Evolutionary conservation across 2,888 invertebrate species (phyloP).

Genomic region (Nymphalis urticae): DNA sequence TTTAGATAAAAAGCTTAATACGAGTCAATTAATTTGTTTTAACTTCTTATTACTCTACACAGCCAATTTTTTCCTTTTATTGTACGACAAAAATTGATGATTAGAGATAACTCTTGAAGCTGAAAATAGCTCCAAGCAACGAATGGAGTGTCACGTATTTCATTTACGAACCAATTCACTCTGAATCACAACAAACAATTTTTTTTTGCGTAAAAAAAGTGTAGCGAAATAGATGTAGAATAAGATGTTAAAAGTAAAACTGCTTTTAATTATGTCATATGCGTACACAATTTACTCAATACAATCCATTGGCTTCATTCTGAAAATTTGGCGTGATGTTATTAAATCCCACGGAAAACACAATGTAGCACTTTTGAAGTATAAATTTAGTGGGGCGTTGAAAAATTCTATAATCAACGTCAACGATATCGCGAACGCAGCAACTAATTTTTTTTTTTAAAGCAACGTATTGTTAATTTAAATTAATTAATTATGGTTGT

Average conservation of each 20-base stretch:
- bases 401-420: too few relatives aligned
- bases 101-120: conserved; percentile 18
- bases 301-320: too few relatives aligned
- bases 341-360: too few relatives aligned
- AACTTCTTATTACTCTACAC: not conserved
- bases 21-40: conserved; percentile 1
- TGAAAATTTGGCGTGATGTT: too few relatives aligned
- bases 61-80: conserved; percentile 7
- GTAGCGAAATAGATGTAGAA: not conserved
- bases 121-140: conserved; percentile 34
- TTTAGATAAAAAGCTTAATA: not conserved
- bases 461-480: too few relatives aligned
- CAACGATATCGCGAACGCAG: too few relatives aligned
- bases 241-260: not conserved
- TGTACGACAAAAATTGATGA: conserved; percentile 10
- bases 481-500: too few relatives aligned
- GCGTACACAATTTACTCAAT: too few relatives aligned
- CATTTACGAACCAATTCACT: conserved; percentile 49
- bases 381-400: too few relatives aligned
- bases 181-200: conserved; percentile 16
- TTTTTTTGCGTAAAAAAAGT: not conserved
- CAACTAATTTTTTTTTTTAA: too few relatives aligned
- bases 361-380: too few relatives aligned
- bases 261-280: too few relatives aligned
- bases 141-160: conserved; percentile 59